Percentiles rank a stretch among this genome's conserved stretches.
Conservation (phyloP, 2,797 vertebrate species). For the Eutrigla gurnardus region DNA sequence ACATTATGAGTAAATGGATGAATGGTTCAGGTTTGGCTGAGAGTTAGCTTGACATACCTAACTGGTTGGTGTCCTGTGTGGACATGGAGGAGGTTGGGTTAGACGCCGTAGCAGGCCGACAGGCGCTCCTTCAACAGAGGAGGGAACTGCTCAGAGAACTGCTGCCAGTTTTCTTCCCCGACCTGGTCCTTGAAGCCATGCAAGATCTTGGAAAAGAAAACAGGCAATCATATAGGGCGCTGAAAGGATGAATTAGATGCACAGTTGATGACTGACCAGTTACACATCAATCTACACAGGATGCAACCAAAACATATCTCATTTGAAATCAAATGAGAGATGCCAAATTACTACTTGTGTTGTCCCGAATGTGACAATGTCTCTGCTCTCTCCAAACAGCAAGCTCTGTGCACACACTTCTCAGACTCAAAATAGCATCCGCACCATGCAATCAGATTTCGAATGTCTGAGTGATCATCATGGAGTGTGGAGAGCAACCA, state of each 20-base stretch:
- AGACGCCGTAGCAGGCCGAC: constrained; percentile 95
- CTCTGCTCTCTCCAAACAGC: background rate
- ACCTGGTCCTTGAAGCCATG: constrained; percentile 98
- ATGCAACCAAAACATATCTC: too few relatives aligned
- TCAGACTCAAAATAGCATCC: constrained; percentile 68
- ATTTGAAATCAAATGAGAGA: too few relatives aligned
- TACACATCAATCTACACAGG: too few relatives aligned
- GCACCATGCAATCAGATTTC: constrained; percentile 73
- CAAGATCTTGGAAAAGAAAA: constrained; percentile 84
- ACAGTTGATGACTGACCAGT: too few relatives aligned
- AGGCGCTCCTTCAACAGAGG: constrained; percentile 94
- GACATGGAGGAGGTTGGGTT: constrained; percentile 70
- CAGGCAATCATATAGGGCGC: background rate
- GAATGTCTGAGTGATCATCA: constrained; percentile 79
- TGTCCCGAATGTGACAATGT: background rate
- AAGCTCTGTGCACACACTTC: constrained; percentile 49
- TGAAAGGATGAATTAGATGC: background rate
- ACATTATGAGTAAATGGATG: background rate
- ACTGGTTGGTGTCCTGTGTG: constrained; percentile 74
- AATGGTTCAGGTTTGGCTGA: background rate
- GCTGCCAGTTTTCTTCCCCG: constrained; percentile 96
- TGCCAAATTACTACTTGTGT: too few relatives aligned
- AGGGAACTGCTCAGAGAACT: constrained; percentile 96
- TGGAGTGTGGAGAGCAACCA: constrained; percentile 31
- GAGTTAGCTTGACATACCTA: constrained; percentile 70